Base-by-base conservation (phyloP, 2,888 invertebrate genomes). In the Leptopilina syphax region DNA sequence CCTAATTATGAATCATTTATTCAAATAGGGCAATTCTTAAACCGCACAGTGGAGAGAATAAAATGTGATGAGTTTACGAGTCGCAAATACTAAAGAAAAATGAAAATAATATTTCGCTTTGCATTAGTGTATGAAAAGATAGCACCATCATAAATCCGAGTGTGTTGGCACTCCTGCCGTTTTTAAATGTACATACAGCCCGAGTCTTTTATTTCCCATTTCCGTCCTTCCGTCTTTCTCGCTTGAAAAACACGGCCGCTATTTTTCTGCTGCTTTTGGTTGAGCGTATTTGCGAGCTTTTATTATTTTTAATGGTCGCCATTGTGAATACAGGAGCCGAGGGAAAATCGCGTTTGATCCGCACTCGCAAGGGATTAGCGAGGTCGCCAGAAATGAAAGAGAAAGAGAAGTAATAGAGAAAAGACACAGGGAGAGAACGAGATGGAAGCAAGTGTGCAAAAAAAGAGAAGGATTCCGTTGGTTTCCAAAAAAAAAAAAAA, bases 261-360 rank as follows among this genome's bases (percentile, higher is more conserved):
- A 78, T 78, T 78, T 66, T 77, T 68, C 78, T 68, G 68, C 57
- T 70, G 78, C 70, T 68, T 76, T 78, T 27, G 24, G 65, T 41
- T 57, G 65, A 66, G 73, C 54, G 63, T 47, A 50, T 73, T 73
- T 73, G 77, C 78, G 34, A 78, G 60, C 34, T 76, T 79, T 77
- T 67, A 60, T 79, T 70, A 77, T 79, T 77, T 79, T 77, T 70
- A 76, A 78, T 73, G 77, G 60, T 57, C 81, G 54, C 76, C 27
- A 68, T 78, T 66, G 63, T 65, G 77, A 41, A 63, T 78, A 67
- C 47, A 27, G 70, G 50, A 73, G 47, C 63, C 65, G 65, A 65
- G 70, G 77, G 63, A 80, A 80, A 78, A 80, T 76, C 60, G 76
- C 78, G 78, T 67, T 80, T 80, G 78, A 80, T 78, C 76, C 78